Base-by-base conservation (phyloP, 2,888 invertebrate species). In the Biston betularia region DNA sequence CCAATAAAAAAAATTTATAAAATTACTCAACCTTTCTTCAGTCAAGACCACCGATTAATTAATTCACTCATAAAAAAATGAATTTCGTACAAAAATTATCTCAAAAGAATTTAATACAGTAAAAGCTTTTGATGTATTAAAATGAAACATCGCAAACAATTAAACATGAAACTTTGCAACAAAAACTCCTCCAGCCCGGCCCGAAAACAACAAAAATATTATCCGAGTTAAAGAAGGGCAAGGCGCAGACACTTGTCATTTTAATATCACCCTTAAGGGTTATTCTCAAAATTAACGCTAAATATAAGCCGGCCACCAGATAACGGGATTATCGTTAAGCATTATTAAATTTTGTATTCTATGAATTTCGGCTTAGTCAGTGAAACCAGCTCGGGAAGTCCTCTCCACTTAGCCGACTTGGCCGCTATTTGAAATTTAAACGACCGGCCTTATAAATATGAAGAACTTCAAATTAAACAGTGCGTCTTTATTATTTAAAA, bases 261-360 rank as follows among this genome's bases (percentile, higher is more conserved):
- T 70, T 66, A 72, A 72, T 71, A 70, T 66, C 66, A 44, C 64
- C 72, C 69, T 67, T 55, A 69, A 66, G 68, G 70, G 72, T 65
- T 65, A 69, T 63, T 68, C 70, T 50, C 61, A 59, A 64, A 68
- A 64, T 70, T 63, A 70, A 64, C 66, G 66, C 66, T 65, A 70
- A 63, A 67, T 65, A 63, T 70, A 68, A 70, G 63, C 68, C 68
- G 62, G 59, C 52, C 56, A 53, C 56, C 63, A 70, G 70, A 70
- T 70, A 70, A 70, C 65, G 24, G 64, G 68, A 70, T 70, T 70
- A 70, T 65, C 68, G 65, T 65, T 70, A 62, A 70, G 70, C 68
- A 63, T 70, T 70, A 70, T 70, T 70, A 70, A 68, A 70, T 70
- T 70, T 65, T 68, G 70, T 65, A 68, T 70, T 70, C 65, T 65